Base-by-base conservation (phyloP, 2,113 vertebrate species). In the Pavo muticus region DNA sequence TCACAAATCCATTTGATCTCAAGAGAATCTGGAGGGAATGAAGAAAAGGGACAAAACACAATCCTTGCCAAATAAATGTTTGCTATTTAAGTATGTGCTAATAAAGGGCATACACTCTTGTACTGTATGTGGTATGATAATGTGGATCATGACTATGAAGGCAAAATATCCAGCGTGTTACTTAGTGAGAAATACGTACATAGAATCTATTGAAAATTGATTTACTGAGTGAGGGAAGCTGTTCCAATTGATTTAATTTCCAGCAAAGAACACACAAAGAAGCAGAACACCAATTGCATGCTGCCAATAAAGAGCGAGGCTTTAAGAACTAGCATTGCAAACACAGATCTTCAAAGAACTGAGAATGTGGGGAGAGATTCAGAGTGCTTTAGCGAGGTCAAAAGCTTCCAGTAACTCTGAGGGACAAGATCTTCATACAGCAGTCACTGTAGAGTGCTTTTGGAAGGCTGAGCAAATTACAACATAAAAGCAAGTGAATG, bases 171-270 rank as follows among this genome's bases (percentile, higher is more conserved):
- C 91, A 87, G 91, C 74, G 57, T 2, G 13, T 57, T 47, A n/a
- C 18, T 90, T 87, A 76, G n/a, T 47, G 84, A 19, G 57, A 40
- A 75, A 89, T 63, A 11, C 2, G 6, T 45, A 23, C 35, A 9
- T 5, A 60, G 29, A 68, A 83, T 45, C 76, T 82, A 80, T 11
- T 80, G 73, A 68, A 91, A 91, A 89, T 4, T 32, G 57, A 44
- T 93, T n/a, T 42, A 40, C 19, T 74, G 17, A 87, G 63, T 76
- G n/a, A 74, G 44, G 65, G 89, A 80, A 88, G 20, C 61, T 86
- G 50, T 8, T 86, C 44, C 56, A 67, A 68, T 45, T 76, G 73
- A 89, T 87, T 93, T 63, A 37, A 72, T 94, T 90, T 83, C 47
- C 68, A 92, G 50, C 71, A 69, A 64, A 85, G 54, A 86, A 70